Base-by-base conservation (phyloP, 2,888 invertebrate genomes). In the Agelastica alni region DNA sequence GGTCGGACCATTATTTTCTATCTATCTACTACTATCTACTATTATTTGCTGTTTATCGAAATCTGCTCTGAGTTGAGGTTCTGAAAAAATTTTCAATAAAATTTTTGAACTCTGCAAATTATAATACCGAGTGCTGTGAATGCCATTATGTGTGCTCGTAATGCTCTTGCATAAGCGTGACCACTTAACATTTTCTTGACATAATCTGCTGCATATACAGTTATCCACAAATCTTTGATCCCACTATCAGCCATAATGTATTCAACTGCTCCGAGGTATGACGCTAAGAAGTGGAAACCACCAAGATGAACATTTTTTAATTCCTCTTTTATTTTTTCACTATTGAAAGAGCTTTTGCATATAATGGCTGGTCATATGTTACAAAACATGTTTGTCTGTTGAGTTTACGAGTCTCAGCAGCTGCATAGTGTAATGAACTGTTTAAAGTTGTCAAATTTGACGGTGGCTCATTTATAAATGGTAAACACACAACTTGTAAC, bases 101-200 rank as follows among this genome's bases (percentile, higher is more conserved):
- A n/a, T 16, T 18, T 22, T 13, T 13, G 48, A 53, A 34, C 37
- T 48, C 9, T 28, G 13, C 7, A 13, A 2, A 47, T 32, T 2
- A 26, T 4, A 3, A n/a, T 2, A 1, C 14, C 34, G 6, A 47
- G 7, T 16, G 36, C 37, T 1, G 14, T 10, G 12, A 9, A 28
- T 9, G 47, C 10, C 14, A 47, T 16, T n/a, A 47, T 22, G 10
- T 36, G 47, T 13, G 18, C 46, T 13, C 46, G 20, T 9, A 46
- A 7, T 14, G 46, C 36, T 22, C 46, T 4, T 9, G 47, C 10
- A 16, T 26, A 45, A 3, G 52, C 37, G 31, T 72, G 67, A 20
- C 73, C 47, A 26, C 26, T 14, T 12, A 53, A 6, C 17, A 31
- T 30, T 48, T 41, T 34, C 48, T 36, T 52, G 2, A 20, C 14